Conservation (phyloP, 2,888 invertebrate species). For the Drosophila kambysellisi region DNA sequence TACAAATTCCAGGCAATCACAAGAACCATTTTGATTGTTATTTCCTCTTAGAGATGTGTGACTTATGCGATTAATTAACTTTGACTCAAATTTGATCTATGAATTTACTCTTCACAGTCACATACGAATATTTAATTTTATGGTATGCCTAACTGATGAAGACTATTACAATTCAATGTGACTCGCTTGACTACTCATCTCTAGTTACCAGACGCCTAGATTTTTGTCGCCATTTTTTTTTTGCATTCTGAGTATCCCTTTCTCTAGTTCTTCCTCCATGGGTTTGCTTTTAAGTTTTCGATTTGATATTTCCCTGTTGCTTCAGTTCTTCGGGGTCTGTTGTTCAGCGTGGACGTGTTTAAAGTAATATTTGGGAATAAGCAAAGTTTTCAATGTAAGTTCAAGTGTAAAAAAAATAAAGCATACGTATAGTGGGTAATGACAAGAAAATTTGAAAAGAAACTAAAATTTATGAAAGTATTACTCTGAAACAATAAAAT, state of each 20-base stretch:
- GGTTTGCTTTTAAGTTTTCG: neutral
- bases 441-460: neutral
- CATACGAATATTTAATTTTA: neutral
- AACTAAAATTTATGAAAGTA: neutral
- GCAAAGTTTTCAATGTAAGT: neutral
- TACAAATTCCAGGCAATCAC: slow-evolving; percentile 13
- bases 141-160: neutral
- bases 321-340: slow-evolving; percentile 31
- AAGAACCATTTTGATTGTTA: slow-evolving; percentile 4
- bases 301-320: neutral
- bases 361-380: neutral
- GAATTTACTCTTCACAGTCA: neutral
- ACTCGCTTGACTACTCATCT: slow-evolving; percentile 1
- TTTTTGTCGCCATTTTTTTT: slow-evolving; percentile 4
- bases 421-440: too few relatives aligned
- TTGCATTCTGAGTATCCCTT: slow-evolving; percentile 1
- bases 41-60: slow-evolving; percentile 18
- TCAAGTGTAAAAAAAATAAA: neutral
- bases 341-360: slow-evolving; percentile 20
- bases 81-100: neutral
- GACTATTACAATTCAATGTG: neutral
- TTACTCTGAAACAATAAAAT: neutral
- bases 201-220: slow-evolving; percentile 1
- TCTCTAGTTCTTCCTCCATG: neutral
- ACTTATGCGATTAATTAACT: neutral